A percentile compares a stretch with the other conserved stretches of the same genome.
These are phyloP conservation scores for Halcyon senegalensis DNA, from an alignment of 2,113 vertebrate genomes.

Conservation along the genomic window DNA sequence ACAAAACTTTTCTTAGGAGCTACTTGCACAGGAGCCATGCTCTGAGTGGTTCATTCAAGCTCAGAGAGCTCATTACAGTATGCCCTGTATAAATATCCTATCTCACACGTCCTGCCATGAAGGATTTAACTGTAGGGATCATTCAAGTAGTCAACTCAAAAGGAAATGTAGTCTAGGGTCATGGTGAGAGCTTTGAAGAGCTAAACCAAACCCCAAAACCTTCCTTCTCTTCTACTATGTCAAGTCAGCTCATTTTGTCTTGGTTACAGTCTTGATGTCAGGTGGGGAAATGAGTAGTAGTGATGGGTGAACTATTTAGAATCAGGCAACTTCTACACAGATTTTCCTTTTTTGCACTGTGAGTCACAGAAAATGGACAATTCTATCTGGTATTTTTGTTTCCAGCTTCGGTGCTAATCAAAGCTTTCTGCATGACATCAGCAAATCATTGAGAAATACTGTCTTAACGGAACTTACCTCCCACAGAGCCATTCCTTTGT, in stretches of 20 bases:
- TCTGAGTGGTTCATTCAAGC: background rate
- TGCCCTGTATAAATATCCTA: background rate
- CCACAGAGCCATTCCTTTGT: background rate
- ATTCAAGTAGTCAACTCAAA: background rate
- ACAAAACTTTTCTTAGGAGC: background rate
- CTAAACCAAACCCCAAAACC: background rate
- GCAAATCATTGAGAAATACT: background rate
- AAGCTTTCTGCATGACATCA: background rate
- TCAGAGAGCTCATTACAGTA: background rate
- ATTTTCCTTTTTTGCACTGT: background rate
- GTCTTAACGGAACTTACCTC: background rate
- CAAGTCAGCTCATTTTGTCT: background rate
- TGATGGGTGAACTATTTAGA: background rate
- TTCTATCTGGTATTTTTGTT: background rate
- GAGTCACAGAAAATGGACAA: background rate
- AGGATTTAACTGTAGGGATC: background rate
- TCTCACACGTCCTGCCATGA: background rate
- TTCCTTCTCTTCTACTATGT: background rate
- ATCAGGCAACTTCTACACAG: background rate
- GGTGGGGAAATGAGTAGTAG: background rate
- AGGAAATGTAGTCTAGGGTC: background rate
- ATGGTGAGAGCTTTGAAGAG: background rate
- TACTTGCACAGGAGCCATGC: background rate
- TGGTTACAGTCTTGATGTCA: background rate
- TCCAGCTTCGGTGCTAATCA: background rate